Evolutionary conservation across 2,797 vertebrate species (phyloP), one percentile per base, ranked within the genome.

Genomic region (Lutjanus campechanus): DNA sequence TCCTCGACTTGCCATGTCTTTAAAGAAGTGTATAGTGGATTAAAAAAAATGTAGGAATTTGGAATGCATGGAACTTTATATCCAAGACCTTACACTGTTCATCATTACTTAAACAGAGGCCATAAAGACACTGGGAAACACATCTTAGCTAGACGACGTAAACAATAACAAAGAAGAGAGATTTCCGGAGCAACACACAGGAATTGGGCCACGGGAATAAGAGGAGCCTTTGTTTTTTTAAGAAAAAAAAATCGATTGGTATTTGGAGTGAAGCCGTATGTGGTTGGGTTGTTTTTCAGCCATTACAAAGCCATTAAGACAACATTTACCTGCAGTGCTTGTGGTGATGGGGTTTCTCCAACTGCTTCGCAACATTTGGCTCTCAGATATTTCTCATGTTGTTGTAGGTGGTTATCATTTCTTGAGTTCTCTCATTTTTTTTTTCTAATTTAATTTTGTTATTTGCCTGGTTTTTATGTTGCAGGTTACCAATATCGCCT

Each of bases 41-140:
- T 62, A 9, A 72, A 82, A 87, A 55, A 75, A 70, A 71, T 74
- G 68, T 83, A 86, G 68, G 81, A 90, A 89, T 91, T 93, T 83
- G 84, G 91, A 94, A 92, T 94, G 95, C 93, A 94, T 95, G 94
- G 93, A 94, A 95, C 92, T 95, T 95, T 94, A 95, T 95, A 95
- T 95, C 93, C 93, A 97, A 97, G 98, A 99, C 97, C 97, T 97
- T 96, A 96, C 97, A 98, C 98, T 99, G 97, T 98, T 98, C 96
- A 96, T 95, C 89, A 78, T 93, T 91, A 93, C 88, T 92, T 93
- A 95, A 36, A 94, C 93, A 85, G 96, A 97, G 96, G 97, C 97
- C 96, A 97, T 97, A 96, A 81, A 96, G 95, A 97, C 95, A 95
- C 93, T 95, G 89, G 89, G 72, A 88, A 88, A 86, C 81, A 79